phyloP scores from a whole-genome alignment of 2,113 vertebrate species.

The Pseudopodoces humilis region DNA sequence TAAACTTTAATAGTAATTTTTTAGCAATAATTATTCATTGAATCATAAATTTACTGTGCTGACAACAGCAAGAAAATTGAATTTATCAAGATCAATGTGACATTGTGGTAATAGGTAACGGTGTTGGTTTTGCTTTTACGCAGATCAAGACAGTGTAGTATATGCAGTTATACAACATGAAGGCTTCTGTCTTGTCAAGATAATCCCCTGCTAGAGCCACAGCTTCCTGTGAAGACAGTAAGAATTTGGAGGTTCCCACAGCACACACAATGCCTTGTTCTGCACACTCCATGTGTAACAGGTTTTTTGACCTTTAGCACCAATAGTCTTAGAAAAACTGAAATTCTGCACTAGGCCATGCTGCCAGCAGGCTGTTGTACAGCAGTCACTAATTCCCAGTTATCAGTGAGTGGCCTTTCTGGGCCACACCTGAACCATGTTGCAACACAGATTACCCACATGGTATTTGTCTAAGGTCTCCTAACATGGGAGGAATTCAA shows the following conservation, averaged over 20 bases:
- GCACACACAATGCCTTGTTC: neutral
- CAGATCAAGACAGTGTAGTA: neutral
- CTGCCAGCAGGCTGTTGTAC: neutral
- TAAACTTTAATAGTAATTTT: neutral
- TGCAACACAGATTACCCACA: neutral
- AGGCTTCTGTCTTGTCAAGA: neutral
- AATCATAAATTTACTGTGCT: neutral
- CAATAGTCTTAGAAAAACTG: neutral
- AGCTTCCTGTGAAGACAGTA: neutral
- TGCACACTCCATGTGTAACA: neutral
- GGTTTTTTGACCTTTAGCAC: neutral
- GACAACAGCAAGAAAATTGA: neutral
- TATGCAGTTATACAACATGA: neutral
- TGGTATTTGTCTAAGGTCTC: neutral
- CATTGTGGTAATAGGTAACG: neutral
- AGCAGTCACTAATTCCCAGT: neutral
- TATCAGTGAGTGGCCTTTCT: neutral
- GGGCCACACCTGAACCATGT: rapidly evolving
- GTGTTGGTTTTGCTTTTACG: neutral
- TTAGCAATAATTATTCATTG: neutral
- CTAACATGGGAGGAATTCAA: neutral
- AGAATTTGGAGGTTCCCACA: neutral
- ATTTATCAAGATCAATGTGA: neutral
- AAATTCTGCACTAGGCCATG: neutral
- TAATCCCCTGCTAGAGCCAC: neutral